phyloP scores from a whole-genome alignment of 2,113 vertebrate genomes.

The Labrus mixtus region DNA sequence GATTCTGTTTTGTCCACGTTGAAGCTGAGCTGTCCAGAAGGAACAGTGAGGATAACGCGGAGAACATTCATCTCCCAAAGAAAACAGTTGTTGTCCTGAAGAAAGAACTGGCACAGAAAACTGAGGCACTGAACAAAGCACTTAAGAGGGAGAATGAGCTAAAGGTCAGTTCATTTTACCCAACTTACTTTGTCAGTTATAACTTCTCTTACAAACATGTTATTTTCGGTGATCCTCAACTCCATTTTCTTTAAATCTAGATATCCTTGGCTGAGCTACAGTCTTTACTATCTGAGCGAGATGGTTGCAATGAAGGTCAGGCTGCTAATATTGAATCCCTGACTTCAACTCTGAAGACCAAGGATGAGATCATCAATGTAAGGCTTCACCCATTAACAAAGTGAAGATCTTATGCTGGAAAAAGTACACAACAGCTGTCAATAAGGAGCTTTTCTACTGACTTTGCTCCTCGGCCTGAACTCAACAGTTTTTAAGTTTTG shows the following conservation, averaged over 20 bases:
- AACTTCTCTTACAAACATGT: not conserved
- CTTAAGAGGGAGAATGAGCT: constrained; percentile 84
- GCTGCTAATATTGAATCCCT: constrained; percentile 79
- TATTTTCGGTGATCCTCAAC: not conserved
- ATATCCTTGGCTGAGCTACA: constrained; percentile 80
- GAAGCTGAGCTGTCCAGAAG: constrained; percentile 77
- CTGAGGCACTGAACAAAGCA: constrained; percentile 82
- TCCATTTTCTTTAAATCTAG: constrained; percentile 48
- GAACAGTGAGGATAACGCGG: constrained; percentile 68
- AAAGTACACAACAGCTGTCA: not conserved
- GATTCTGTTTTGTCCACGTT: constrained; percentile 7
- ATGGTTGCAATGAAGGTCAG: constrained; percentile 74
- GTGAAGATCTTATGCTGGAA: constrained; percentile 1
- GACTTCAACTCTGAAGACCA: constrained; percentile 78
- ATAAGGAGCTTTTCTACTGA: constrained; percentile 7
- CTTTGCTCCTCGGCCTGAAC: not conserved
- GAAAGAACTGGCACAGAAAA: constrained; percentile 82
- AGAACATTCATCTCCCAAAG: constrained; percentile 65
- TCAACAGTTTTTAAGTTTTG: not conserved
- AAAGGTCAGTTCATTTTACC: constrained; percentile 71
- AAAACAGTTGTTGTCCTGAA: constrained; percentile 76
- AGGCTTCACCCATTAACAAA: constrained; percentile 33
- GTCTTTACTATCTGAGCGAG: constrained; percentile 74
- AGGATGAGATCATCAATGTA: constrained; percentile 85
- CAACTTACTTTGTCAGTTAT: not conserved